Evolutionary conservation across 1,140 invertebrate genomes (phyloP).

Genomic region (Trichonephila clavata): DNA sequence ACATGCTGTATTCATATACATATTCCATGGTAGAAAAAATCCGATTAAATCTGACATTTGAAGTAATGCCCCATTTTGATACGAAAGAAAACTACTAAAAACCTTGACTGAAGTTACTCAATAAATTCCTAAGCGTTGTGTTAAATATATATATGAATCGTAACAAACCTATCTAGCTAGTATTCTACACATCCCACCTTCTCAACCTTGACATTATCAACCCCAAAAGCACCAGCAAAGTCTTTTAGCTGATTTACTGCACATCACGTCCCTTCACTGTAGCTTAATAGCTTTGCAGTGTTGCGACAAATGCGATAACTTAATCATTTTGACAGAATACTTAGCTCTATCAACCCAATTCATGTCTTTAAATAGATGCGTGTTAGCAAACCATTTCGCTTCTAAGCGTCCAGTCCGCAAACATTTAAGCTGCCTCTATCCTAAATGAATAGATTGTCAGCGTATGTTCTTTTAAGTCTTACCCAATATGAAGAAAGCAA

Average conservation of each 20-base stretch:
- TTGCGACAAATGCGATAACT: slow-evolving; percentile 26
- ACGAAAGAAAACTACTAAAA: no score
- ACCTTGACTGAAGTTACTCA: no score
- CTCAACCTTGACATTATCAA: no score
- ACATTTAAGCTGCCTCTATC: not conserved
- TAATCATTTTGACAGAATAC: slow-evolving; percentile 40
- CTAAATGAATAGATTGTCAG: not conserved
- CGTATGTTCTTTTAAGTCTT: not conserved
- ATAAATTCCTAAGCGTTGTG: no score
- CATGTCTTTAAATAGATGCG: slow-evolving; percentile 25
- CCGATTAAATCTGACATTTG: no score
- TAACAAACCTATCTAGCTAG: no score
- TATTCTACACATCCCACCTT: no score
- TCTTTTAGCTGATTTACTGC: slow-evolving; percentile 26
- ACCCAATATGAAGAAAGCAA: not conserved
- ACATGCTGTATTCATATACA: no score
- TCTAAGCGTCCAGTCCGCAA: not conserved
- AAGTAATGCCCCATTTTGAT: no score
- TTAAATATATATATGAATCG: no score
- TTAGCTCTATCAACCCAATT: slow-evolving; percentile 22
- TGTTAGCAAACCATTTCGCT: not conserved
- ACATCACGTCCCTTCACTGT: not conserved
- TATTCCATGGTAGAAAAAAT: no score
- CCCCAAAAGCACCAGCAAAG: not conserved
- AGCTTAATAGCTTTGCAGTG: slow-evolving; percentile 16